Conservation (phyloP, 2,113 vertebrate genomes). For the Brienomyrus longianalis region DNA sequence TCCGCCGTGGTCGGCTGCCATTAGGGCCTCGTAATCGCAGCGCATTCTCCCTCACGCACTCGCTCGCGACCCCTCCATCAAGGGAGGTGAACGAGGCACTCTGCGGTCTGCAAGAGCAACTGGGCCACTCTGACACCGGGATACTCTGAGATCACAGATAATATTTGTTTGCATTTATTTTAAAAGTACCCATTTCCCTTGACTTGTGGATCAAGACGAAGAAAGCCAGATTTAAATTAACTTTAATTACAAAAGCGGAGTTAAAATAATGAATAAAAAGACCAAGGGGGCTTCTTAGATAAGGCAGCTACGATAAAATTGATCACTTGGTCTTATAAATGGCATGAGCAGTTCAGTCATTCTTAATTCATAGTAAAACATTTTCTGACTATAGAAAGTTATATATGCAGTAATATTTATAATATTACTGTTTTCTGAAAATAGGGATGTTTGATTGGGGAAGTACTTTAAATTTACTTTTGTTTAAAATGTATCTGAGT, state of each 20-base stretch:
- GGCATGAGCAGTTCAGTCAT: neutral
- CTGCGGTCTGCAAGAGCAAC: neutral
- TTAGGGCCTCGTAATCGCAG: neutral
- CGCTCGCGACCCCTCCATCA: neutral
- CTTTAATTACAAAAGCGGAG: neutral
- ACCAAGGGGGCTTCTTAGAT: neutral
- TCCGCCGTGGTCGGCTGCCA: neutral
- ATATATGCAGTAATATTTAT: neutral
- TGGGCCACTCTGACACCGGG: neutral
- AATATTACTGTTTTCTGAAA: neutral
- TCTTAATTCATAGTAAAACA: neutral
- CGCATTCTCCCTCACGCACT: neutral
- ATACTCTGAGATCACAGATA: neutral
- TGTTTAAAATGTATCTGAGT: neutral
- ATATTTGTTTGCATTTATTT: neutral
- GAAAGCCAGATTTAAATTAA: neutral
- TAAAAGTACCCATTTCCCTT: neutral
- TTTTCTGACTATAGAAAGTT: neutral
- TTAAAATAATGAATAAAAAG: neutral
- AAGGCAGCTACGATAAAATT: neutral
- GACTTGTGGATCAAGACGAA: neutral
- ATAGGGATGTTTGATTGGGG: neutral
- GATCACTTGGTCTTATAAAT: neutral
- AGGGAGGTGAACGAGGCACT: neutral
- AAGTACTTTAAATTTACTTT: neutral